A percentile compares a stretch with the other conserved stretches of the same genome.
These are phyloP conservation scores for Microchirus variegatus DNA, from an alignment of 2,797 vertebrate genomes.

Conservation along the genomic window DNA sequence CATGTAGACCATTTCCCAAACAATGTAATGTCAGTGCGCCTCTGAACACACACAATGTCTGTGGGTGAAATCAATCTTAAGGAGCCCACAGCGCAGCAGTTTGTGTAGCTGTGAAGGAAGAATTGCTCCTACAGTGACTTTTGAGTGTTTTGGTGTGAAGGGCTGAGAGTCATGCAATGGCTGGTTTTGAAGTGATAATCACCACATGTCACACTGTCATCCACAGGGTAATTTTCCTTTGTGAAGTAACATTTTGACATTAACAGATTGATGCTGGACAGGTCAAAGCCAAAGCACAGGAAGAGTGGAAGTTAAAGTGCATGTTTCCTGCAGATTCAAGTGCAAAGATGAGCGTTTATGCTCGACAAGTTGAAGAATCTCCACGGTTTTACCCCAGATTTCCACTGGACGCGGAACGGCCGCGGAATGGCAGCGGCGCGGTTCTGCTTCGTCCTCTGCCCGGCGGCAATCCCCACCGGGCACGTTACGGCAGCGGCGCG, in stretches of 20 bases:
- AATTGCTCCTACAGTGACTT: conserved; percentile 9
- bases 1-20: conserved; percentile 43
- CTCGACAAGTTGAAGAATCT: conserved; percentile 67
- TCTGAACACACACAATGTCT: conserved; percentile 6
- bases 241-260: conserved; percentile 12
- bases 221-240: conserved; percentile 14
- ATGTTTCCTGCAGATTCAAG: conserved; percentile 6
- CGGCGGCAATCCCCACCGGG: too few relatives aligned
- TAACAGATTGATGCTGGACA: conserved; percentile 4
- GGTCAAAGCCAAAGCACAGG: conserved; percentile 8
- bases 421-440: too few relatives aligned
- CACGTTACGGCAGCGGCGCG: too few relatives aligned
- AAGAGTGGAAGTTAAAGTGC: neutral
- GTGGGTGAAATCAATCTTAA: conserved; percentile 36
- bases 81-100: neutral
- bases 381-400: too few relatives aligned
- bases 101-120: neutral
- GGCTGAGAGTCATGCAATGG: conserved; percentile 8
- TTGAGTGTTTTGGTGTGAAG: conserved; percentile 11
- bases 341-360: conserved; percentile 22
- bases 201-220: conserved; percentile 22
- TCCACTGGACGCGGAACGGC: too few relatives aligned
- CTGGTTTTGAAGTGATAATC: conserved; percentile 4
- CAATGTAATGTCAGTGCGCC: conserved; percentile 9
- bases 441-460: too few relatives aligned